A percentile compares a stretch with the other conserved stretches of the same genome.
These are phyloP conservation scores for Stegostoma tigrinum DNA, from an alignment of 2,113 vertebrate species.

Conservation along the genomic window DNA sequence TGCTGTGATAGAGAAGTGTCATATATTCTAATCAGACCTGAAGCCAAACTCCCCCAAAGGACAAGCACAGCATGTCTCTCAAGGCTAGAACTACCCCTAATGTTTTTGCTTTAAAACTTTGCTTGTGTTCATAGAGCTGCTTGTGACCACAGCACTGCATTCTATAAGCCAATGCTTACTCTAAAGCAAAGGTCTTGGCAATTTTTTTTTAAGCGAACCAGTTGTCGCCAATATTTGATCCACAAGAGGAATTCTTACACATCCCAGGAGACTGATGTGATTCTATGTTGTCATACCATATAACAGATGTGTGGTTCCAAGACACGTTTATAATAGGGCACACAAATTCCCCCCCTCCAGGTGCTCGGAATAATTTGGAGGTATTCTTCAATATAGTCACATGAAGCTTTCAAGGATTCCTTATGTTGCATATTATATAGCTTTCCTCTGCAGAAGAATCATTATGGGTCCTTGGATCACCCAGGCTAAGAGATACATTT, in stretches of 20 bases:
- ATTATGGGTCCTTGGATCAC: not conserved
- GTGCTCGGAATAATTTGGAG: not conserved
- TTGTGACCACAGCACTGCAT: not conserved
- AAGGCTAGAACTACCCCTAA: not conserved
- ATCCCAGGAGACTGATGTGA: not conserved
- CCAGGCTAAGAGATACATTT: not conserved
- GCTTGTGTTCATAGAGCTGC: not conserved
- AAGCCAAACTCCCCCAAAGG: not conserved
- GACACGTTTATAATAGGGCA: not conserved
- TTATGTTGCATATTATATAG: not conserved
- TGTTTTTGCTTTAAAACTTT: not conserved
- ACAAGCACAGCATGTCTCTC: not conserved
- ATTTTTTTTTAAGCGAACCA: not conserved
- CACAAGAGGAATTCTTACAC: not conserved
- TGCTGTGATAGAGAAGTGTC: not conserved
- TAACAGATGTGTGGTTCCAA: not conserved
- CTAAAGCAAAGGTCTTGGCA: not conserved
- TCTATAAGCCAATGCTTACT: not conserved
- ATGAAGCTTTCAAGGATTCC: not conserved
- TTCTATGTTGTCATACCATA: not conserved
- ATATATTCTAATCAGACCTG: not conserved
- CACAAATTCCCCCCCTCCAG: not conserved
- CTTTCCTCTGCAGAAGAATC: not conserved
- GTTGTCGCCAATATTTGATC: not conserved
- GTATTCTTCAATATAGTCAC: not conserved